Evolutionary conservation across 2,888 invertebrate species (phyloP).

Genomic region (Torymus auratus): DNA sequence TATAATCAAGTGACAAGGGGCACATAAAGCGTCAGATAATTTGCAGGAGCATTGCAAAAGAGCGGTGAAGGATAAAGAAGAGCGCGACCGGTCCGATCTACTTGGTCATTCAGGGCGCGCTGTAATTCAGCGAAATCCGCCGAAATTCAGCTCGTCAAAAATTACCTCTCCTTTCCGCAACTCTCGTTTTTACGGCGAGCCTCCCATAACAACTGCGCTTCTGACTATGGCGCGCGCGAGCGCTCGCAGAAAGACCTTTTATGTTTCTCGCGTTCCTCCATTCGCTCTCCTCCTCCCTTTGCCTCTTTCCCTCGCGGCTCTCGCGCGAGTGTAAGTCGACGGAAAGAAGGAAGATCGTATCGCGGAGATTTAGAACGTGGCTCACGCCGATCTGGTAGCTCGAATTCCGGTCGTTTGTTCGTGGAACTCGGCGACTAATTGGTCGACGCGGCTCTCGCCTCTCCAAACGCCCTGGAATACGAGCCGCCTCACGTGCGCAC

Average conservation of each 20-base stretch:
- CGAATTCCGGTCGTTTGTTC: slow-evolving; percentile 64
- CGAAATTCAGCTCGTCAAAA: slow-evolving; percentile 67
- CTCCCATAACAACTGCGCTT: not conserved
- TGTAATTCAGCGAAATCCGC: slow-evolving; percentile 65
- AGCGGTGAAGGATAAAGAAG: no score
- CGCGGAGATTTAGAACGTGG: slow-evolving; percentile 65
- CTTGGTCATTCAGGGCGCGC: slow-evolving; percentile 68
- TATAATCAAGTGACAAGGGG: no score
- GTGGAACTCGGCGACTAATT: slow-evolving; percentile 65
- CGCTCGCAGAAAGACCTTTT: slow-evolving; percentile 16
- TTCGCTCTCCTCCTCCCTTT: not conserved
- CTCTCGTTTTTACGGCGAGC: slow-evolving; percentile 33
- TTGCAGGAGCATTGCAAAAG: no score
- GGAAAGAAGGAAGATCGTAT: slow-evolving; percentile 62
- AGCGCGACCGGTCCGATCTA: slow-evolving; percentile 61
- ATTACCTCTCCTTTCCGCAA: slow-evolving; percentile 64
- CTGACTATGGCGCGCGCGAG: not conserved
- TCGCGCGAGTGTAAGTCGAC: not conserved
- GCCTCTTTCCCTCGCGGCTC: not conserved
- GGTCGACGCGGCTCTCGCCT: slow-evolving; percentile 48
- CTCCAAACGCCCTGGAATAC: not conserved
- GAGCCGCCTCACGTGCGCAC: not conserved
- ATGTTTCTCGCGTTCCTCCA: not conserved
- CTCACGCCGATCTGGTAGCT: slow-evolving; percentile 66
- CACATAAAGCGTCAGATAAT: no score